These are phyloP conservation scores for Empis livida DNA, from an alignment of 2,888 invertebrate species.

Conservation along the genomic window DNA sequence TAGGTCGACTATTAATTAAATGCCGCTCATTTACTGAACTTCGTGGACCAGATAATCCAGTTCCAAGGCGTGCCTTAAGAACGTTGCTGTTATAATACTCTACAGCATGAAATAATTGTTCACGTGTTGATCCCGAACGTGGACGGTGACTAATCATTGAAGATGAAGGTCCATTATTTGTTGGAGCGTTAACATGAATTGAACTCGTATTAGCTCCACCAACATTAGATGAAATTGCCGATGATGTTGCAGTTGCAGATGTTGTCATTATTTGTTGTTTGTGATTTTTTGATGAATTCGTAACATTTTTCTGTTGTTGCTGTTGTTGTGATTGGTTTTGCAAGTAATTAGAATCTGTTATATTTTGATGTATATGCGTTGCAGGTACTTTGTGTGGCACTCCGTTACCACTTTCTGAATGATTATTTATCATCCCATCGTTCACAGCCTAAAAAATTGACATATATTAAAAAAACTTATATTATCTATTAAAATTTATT, in stretches of 20 bases:
- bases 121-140: constrained; percentile 22
- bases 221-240: neutral
- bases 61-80: constrained; percentile 37
- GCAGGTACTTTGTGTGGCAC: neutral
- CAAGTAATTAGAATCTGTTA: neutral
- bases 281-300: neutral
- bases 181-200: neutral
- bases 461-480: neutral
- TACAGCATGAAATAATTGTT: constrained; percentile 39
- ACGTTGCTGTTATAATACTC: constrained; percentile 43
- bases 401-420: neutral
- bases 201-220: neutral
- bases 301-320: neutral
- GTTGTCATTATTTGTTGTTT: neutral
- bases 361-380: neutral
- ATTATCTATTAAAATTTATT: too few species aligned
- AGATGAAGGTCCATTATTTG: constrained; percentile 5
- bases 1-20: constrained; percentile 10
- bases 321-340: neutral
- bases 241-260: neutral
- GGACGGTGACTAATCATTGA: constrained; percentile 7
- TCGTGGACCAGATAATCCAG: constrained; percentile 31
- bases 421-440: neutral
- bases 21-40: constrained; percentile 16
- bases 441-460: neutral